Base-by-base conservation (phyloP, 2,888 invertebrate species). In the Pachycephus smyrnensis region DNA sequence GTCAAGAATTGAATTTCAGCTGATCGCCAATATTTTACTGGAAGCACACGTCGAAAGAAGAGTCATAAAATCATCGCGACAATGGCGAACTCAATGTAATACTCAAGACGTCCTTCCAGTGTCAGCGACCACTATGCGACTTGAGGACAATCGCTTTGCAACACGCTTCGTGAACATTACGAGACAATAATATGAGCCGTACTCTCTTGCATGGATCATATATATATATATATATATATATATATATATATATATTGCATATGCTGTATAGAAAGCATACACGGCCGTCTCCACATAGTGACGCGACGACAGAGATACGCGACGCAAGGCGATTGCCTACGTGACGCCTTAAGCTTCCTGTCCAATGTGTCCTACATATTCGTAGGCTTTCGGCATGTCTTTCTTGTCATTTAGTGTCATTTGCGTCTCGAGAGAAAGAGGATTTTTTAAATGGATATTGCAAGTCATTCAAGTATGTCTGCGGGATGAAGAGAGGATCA, bases 311-410 rank as follows among this genome's bases (percentile, higher is more conserved):
- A 85, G 85, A 55, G 55, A 88, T 88, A 87, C 86, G 86, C 84
- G 81, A 80, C 84, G 89, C 88, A 89, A 88, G 84, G 82, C 86
- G 87, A 89, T 88, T 88, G 85, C 85, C 85, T 89, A 88, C 89
- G 89, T 89, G 89, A 88, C 86, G 80, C 82, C 80, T 82, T 79
- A 84, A 80, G 86, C 86, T 89, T 89, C 89, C 89, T 89, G 89
- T 83, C 87, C 84, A 81, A 83, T 87, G 88, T 23, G 55, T 88
- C 88, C 88, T 83, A 89, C 85, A 89, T 89, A 86, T 84, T 73
- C 71, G 71, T 71, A 71, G 31, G 32, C 71, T 71, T 71, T 71
- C 31, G 71, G 71, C 71, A 71, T 71, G 31, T 71, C 71, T 71
- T 71, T 33, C 55, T 23, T 55, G 23, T 23, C 23, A 23, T 55